A percentile compares a stretch with the other conserved stretches of the same genome.
Conservation (phyloP, 2,797 vertebrate species). For the Sylvia borin region DNA sequence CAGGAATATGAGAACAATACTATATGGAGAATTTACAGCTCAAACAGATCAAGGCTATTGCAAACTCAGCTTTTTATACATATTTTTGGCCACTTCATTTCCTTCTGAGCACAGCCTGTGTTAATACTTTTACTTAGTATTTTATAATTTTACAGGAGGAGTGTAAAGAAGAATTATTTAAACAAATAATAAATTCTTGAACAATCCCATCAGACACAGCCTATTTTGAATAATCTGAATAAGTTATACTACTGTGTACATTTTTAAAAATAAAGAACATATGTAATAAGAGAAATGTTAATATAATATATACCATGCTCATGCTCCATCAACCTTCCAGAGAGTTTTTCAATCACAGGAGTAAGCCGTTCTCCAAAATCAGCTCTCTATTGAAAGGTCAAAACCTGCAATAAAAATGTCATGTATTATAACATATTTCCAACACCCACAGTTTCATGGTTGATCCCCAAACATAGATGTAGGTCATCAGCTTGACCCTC, state of each 20-base stretch:
- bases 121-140: slow-evolving; percentile 34
- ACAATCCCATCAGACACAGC: neutral
- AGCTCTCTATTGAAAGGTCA: slow-evolving; percentile 77
- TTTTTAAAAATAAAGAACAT: slow-evolving; percentile 40
- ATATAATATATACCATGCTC: slow-evolving; percentile 74
- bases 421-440: slow-evolving; percentile 81
- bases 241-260: neutral
- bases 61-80: slow-evolving; percentile 48
- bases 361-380: slow-evolving; percentile 71
- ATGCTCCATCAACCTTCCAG: slow-evolving; percentile 69
- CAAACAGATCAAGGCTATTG: slow-evolving; percentile 20
- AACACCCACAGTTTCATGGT: slow-evolving; percentile 72
- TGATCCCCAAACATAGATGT: slow-evolving; percentile 73
- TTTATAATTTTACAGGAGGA: slow-evolving; percentile 42
- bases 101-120: neutral
- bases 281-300: slow-evolving; percentile 58
- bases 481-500: slow-evolving; percentile 71
- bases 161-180: slow-evolving; percentile 48
- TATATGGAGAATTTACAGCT: slow-evolving; percentile 21
- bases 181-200: slow-evolving; percentile 17
- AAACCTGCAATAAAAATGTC: slow-evolving; percentile 82
- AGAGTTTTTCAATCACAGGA: slow-evolving; percentile 73
- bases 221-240: slow-evolving; percentile 34
- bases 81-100: slow-evolving; percentile 28
- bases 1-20: slow-evolving; percentile 35